Base-by-base conservation (phyloP, 2,113 vertebrate genomes). In the Sander lucioperca region DNA sequence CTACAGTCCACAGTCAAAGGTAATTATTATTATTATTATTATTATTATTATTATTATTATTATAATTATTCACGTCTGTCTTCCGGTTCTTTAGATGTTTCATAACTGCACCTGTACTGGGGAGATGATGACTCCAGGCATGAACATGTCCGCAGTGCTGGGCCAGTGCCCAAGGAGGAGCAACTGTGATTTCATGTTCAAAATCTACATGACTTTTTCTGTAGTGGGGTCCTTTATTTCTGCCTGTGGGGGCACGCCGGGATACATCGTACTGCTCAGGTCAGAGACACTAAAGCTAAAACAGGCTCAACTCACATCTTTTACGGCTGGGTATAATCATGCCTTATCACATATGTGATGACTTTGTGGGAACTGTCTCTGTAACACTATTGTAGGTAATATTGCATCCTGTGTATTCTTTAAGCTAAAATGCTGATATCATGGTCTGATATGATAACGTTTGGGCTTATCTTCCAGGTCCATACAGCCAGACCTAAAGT, bases 41-140 rank as follows among this genome's bases (percentile, higher is more conserved):
- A n/a, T n/a, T n/a, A n/a, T n/a, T n/a, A n/a, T n/a, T n/a, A n/a
- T n/a, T n/a, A n/a, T n/a, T n/a, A n/a, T n/a, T n/a, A n/a, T n/a
- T n/a, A n/a, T 66, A 0, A 36, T 58, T 19, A 57, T n/a, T n/a
- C 21, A 27, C 14, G 0, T 58, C 19, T 27, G 8, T 33, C 6
- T 45, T 74, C 19, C 79, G 54, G 3, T 48, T 66, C 80, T 87
- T 61, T 56, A 99, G 97, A 91, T 94, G 53, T 99, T 97, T 84
- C 93, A 96, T 84, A 97, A 99, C 89, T 99, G 98, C 79, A 96
- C 92, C 33, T 99, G 98, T 65, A 67, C 97, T 36, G 80, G 62
- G 56, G 81, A 80, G 18, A 83, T 68, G 27, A 81, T 63, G 27
- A 73, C 81, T 2, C 87, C 91, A 6, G 65, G 70, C 6, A 77